These are phyloP conservation scores for Cheiracanthium punctorium DNA, from an alignment of 2,888 invertebrate species.

Conservation along the genomic window DNA sequence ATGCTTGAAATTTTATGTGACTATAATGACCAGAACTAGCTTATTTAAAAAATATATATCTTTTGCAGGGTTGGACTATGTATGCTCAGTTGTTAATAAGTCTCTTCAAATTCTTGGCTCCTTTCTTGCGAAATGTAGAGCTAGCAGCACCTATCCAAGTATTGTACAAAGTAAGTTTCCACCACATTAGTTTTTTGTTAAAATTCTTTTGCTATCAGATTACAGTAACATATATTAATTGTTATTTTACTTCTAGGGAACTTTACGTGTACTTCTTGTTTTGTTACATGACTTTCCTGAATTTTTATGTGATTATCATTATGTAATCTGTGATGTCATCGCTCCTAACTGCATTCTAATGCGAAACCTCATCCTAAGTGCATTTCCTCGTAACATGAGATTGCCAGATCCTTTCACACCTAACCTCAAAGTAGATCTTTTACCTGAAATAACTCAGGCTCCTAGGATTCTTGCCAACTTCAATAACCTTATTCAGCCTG, in stretches of 20 bases:
- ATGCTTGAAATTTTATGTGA: too few relatives aligned
- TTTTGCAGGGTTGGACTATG: conserved; percentile 89
- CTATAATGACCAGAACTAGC: background rate
- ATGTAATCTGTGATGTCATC: conserved; percentile 98
- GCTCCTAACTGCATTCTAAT: conserved; percentile 99
- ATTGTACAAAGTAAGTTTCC: conserved; percentile 88
- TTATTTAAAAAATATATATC: background rate
- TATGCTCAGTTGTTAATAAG: conserved; percentile 97
- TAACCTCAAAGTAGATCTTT: conserved; percentile 93
- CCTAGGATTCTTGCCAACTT: conserved; percentile 94
- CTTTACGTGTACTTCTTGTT: conserved; percentile 93
- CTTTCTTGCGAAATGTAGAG: conserved; percentile 97
- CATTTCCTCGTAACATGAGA: conserved; percentile 98
- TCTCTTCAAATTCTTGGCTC: conserved; percentile 96
- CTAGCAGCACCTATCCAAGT: conserved; percentile 94
- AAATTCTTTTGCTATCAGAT: too few relatives aligned
- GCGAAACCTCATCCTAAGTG: conserved; percentile 97
- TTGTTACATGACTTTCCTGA: conserved; percentile 99
- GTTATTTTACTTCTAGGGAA: conserved; percentile 79
- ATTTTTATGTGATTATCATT: conserved; percentile 99
- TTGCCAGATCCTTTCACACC: conserved; percentile 99
- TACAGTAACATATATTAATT: too few relatives aligned
- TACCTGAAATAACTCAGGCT: conserved; percentile 90
- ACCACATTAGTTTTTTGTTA: too few relatives aligned
- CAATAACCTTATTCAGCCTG: conserved; percentile 88